Evolutionary conservation across 2,113 vertebrate species (phyloP), one percentile per base, ranked within the genome.

Genomic region (Prunella fulvescens): DNA sequence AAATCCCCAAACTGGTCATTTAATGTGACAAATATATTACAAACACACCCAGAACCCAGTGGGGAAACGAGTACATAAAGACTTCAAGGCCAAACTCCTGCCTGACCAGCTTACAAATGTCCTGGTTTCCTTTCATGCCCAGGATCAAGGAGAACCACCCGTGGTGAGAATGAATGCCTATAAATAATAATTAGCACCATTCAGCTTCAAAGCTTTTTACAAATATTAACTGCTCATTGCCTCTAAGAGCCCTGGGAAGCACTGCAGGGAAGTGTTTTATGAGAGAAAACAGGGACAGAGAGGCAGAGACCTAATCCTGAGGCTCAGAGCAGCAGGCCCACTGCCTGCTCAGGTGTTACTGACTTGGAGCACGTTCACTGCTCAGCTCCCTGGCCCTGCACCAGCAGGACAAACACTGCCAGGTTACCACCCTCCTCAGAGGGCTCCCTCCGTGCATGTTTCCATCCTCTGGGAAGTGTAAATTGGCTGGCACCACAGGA

Each of bases 181-280:
- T 77, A 95, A 87, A 91, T 88, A 94, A 82, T 91, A 95, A 96
- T 96, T 95, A 96, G 62, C 70, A 72, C 70, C 33, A 76, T 18
- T 73, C 89, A 92, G 50, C 92, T 95, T 93, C 93, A 91, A 96
- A 96, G 94, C 65, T 65, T 76, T 85, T 93, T 44, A 93, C 66
- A 89, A 71, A 80, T 69, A 93, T 62, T 45, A 93, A 64, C 58
- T 64, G 62, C 73, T 91, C 61, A 7, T 40, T 81, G 67, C 72
- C 84, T 44, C 28, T n/a, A 35, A 80, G 31, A 91, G 70, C 86
- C 51, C 82, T 66, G 73, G 89, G 71, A 92, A 89, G 48, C 56
- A 40, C 87, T 64, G 86, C 78, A 93, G 90, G 91, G 92, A 70
- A 74, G 81, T 31, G 29, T 77, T 96, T 89, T 79, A 92, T 61